Conservation (phyloP, 2,113 vertebrate species). For the Callorhinus ursinus region DNA sequence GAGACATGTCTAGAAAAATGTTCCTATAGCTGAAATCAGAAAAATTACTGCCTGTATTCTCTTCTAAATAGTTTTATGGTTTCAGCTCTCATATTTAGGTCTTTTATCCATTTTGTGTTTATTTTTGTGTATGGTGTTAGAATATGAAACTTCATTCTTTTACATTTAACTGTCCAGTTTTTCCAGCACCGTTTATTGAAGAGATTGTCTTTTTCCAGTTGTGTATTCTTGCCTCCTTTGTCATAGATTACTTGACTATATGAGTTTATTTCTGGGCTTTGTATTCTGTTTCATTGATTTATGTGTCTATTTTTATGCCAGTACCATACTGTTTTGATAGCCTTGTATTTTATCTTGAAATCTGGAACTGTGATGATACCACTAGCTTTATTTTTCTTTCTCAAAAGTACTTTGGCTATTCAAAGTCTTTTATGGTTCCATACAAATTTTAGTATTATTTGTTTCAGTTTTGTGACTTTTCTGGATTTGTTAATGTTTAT, state of each 20-base stretch:
- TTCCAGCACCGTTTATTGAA: background rate
- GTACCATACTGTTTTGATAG: background rate
- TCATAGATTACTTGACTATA: background rate
- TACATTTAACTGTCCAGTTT: background rate
- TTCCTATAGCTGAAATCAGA: background rate
- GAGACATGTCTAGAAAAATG: background rate
- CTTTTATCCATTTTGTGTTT: background rate
- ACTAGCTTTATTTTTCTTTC: background rate
- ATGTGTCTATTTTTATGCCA: background rate
- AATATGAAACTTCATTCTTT: background rate
- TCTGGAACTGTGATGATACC: background rate
- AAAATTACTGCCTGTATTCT: background rate
- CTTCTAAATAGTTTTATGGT: background rate
- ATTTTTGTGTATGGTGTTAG: background rate
- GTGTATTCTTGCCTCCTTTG: background rate
- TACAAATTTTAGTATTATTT: background rate
- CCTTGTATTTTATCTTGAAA: background rate
- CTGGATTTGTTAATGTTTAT: background rate
- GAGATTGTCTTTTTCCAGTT: background rate
- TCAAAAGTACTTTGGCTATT: background rate
- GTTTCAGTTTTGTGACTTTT: background rate
- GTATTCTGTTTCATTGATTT: background rate
- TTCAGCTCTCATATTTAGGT: background rate
- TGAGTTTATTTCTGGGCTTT: background rate
- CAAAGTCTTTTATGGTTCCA: background rate